These are phyloP conservation scores for Tetramorium parvispinum DNA, from an alignment of 1,140 invertebrate species.

Conservation along the genomic window DNA sequence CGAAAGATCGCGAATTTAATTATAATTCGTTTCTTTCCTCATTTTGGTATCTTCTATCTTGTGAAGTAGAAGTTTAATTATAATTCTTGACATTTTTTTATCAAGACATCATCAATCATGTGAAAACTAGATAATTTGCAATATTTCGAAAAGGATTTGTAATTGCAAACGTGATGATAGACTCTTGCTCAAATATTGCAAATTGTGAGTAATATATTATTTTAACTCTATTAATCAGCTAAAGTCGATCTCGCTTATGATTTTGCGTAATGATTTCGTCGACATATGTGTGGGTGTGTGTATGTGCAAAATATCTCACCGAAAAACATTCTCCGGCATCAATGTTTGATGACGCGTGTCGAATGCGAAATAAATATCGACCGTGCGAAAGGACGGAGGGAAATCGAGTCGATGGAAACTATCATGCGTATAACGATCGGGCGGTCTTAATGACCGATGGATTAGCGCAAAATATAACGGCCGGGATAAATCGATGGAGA, in stretches of 20 bases:
- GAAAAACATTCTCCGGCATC: slow-evolving; percentile 12
- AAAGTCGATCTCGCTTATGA: neutral
- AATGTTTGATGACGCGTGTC: slow-evolving; percentile 42
- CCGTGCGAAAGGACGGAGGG: slow-evolving; percentile 39
- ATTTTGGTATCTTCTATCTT: neutral
- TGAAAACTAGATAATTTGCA: neutral
- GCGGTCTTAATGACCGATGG: slow-evolving; percentile 74
- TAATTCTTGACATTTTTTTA: neutral
- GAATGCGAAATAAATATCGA: slow-evolving; percentile 71
- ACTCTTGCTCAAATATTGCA: neutral
- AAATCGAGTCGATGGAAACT: slow-evolving; percentile 61
- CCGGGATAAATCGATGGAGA: slow-evolving; percentile 72
- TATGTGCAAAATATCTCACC: slow-evolving; percentile 11
- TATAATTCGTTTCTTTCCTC: neutral
- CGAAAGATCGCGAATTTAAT: neutral
- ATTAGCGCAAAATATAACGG: slow-evolving; percentile 62
- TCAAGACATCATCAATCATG: neutral
- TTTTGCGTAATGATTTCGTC: slow-evolving; percentile 4
- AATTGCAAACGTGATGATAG: neutral
- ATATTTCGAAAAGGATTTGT: neutral
- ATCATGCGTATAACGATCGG: slow-evolving; percentile 74
- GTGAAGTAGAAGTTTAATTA: neutral
- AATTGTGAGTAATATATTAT: neutral
- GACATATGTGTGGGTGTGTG: neutral
- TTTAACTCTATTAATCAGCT: neutral